These are phyloP conservation scores for Denticeps clupeoides DNA, from an alignment of 2,797 vertebrate species.

Conservation along the genomic window DNA sequence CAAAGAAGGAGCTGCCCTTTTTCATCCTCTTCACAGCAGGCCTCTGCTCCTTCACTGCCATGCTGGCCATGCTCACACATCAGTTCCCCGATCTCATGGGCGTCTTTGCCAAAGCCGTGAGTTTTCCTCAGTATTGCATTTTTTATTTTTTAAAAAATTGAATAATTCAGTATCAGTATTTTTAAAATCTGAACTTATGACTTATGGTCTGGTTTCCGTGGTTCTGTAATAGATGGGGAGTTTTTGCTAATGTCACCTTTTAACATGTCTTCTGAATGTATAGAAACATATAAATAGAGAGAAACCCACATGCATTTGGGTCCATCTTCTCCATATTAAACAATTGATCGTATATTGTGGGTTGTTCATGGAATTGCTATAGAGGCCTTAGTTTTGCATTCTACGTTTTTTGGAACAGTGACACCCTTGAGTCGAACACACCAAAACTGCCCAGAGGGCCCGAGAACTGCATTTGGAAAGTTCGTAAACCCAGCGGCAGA, in stretches of 20 bases:
- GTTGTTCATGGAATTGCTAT: no score
- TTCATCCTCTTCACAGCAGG: conserved; percentile 99
- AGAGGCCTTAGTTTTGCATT: no score
- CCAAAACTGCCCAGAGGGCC: no score
- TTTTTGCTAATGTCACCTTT: neutral
- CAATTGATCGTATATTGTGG: no score
- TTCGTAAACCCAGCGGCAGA: no score
- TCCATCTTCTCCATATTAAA: no score
- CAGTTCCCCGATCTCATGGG: conserved; percentile 98
- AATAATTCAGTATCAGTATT: neutral
- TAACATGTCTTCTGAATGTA: neutral
- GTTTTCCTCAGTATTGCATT: conserved; percentile 45
- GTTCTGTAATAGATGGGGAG: neutral
- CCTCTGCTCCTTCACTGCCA: conserved; percentile 92
- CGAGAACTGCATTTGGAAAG: no score
- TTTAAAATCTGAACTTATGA: no score
- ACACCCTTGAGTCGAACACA: no score
- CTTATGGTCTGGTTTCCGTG: no score
- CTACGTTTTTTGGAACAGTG: no score
- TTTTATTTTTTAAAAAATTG: neutral
- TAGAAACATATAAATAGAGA: neutral
- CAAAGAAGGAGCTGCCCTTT: conserved; percentile 97
- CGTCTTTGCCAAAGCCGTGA: conserved; percentile 92
- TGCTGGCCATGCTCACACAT: conserved; percentile 96
- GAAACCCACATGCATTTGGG: neutral